A percentile compares a stretch with the other conserved stretches of the same genome.
These are phyloP conservation scores for Xanthorhoe designata DNA, from an alignment of 2,888 invertebrate species.

Conservation along the genomic window DNA sequence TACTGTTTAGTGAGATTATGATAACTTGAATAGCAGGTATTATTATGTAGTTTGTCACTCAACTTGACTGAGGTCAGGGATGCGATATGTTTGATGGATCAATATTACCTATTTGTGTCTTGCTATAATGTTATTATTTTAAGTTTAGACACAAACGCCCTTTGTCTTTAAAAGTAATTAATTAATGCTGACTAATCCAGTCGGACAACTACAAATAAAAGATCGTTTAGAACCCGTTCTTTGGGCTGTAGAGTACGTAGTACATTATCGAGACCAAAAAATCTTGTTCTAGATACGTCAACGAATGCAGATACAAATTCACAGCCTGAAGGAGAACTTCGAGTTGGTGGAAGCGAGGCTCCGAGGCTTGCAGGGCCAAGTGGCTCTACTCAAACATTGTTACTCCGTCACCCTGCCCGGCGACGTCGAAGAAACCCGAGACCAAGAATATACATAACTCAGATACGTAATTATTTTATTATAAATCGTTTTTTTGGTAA, in stretches of 20 bases:
- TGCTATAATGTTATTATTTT: no score
- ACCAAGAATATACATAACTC: slow-evolving; percentile 15
- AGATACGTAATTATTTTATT: slow-evolving; percentile 18
- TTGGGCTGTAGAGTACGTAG: neutral
- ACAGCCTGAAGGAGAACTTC: slow-evolving; percentile 88
- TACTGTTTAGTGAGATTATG: slow-evolving; percentile 22
- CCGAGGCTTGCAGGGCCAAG: slow-evolving; percentile 87
- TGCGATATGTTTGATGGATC: slow-evolving; percentile 1
- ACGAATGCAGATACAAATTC: slow-evolving; percentile 89
- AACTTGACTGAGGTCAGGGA: slow-evolving; percentile 27
- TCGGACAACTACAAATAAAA: neutral
- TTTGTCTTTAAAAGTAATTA: neutral
- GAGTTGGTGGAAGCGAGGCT: slow-evolving; percentile 88
- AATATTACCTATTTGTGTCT: neutral
- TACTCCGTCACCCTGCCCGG: slow-evolving; percentile 64
- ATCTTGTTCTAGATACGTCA: slow-evolving; percentile 84
- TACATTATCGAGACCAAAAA: neutral
- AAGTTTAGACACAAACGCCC: no score
- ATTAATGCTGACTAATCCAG: neutral
- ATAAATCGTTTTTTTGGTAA: slow-evolving; percentile 17
- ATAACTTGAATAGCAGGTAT: slow-evolving; percentile 19
- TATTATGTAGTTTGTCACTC: slow-evolving; percentile 28
- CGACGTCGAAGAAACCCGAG: slow-evolving; percentile 51
- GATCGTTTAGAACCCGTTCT: neutral
- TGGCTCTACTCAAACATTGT: slow-evolving; percentile 85